Conservation (phyloP, 2,797 vertebrate genomes). For the Oreortyx pictus region DNA sequence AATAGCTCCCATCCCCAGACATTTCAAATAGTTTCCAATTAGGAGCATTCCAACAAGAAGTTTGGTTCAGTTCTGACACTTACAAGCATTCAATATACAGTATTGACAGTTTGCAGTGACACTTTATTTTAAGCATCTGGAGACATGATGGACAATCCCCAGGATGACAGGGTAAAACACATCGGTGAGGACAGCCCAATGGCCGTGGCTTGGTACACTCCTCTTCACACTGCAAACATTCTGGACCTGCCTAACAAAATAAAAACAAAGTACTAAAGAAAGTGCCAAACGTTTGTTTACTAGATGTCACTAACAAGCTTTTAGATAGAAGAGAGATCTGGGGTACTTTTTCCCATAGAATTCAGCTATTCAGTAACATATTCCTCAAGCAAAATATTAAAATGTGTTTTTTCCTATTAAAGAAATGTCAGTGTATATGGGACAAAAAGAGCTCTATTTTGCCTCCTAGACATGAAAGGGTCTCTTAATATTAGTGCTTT, state of each 20-base stretch:
- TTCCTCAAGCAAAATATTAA: not conserved
- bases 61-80: conserved; percentile 33
- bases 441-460: not conserved
- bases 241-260: conserved; percentile 80
- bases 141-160: conserved; percentile 85
- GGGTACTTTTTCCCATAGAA: not conserved
- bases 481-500: not conserved
- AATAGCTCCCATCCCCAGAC: not conserved
- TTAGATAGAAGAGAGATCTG: not conserved
- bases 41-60: not conserved
- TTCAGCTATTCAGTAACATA: not conserved
- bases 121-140: conserved; percentile 89
- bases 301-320: not conserved
- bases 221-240: conserved; percentile 86
- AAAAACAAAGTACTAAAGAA: not conserved
- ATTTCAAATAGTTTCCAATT: conserved; percentile 17
- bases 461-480: not conserved
- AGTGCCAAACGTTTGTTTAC: not conserved
- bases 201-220: conserved; percentile 85
- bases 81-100: conserved; percentile 88
- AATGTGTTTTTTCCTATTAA: not conserved
- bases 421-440: not conserved
- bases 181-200: conserved; percentile 85
- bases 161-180: conserved; percentile 85
- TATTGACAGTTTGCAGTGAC: conserved; percentile 89